Evolutionary conservation across 2,113 vertebrate species (phyloP).

Genomic region (Synodontis membranacea): DNA sequence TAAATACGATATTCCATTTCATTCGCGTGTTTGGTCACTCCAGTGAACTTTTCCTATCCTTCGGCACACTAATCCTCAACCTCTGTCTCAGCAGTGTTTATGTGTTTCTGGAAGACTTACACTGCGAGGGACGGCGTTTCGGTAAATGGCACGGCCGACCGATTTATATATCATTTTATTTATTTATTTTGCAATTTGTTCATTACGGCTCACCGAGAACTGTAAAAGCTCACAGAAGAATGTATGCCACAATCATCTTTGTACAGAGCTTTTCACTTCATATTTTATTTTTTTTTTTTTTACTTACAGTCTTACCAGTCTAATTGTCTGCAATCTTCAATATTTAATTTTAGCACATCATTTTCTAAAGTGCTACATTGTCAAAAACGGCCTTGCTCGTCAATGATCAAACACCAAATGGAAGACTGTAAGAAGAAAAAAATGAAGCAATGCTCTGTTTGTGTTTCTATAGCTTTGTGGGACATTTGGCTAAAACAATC

Average conservation of each 20-base stretch:
- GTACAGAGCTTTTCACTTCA: slow-evolving; percentile 54
- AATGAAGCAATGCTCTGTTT: background rate
- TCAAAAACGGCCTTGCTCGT: background rate
- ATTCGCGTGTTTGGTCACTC: slow-evolving; percentile 67
- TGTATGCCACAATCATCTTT: slow-evolving; percentile 58
- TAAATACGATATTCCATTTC: slow-evolving; percentile 72
- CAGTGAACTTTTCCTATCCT: slow-evolving; percentile 65
- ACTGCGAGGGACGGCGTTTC: slow-evolving; percentile 64
- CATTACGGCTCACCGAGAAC: slow-evolving; percentile 59
- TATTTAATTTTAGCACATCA: slow-evolving; percentile 64
- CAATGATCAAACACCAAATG: slow-evolving; percentile 2
- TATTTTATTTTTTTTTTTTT: slow-evolving; percentile 63
- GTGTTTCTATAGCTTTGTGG: background rate
- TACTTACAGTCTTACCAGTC: slow-evolving; percentile 64
- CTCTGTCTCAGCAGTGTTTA: slow-evolving; percentile 45
- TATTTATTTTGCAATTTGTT: slow-evolving; percentile 50
- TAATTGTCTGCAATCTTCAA: slow-evolving; percentile 64
- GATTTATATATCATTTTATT: slow-evolving; percentile 70
- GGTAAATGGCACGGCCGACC: slow-evolving; percentile 64
- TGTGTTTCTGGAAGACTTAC: slow-evolving; percentile 18
- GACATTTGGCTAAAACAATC: background rate
- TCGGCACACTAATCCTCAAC: slow-evolving; percentile 7
- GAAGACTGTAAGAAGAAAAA: background rate
- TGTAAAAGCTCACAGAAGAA: slow-evolving; percentile 58
- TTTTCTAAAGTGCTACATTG: slow-evolving; percentile 47